Evolutionary conservation across 1,140 invertebrate genomes (phyloP).

Genomic region (Drosophila tropicalis): DNA sequence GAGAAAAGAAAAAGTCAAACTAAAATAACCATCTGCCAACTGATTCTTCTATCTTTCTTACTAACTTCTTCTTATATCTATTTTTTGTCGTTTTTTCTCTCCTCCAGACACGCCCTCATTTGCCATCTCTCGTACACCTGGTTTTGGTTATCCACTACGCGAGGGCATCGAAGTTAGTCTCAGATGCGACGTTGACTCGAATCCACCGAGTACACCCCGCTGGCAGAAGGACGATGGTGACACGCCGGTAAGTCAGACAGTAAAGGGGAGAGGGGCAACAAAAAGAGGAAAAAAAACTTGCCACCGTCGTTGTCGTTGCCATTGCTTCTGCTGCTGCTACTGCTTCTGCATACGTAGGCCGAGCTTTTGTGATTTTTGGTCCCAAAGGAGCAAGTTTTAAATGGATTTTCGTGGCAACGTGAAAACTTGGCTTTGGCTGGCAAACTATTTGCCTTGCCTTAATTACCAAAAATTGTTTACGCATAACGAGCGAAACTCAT

Average conservation of each 20-base stretch:
- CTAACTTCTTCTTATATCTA: constrained; percentile 23
- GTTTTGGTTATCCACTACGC: constrained; percentile 92
- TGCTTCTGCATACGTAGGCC: constrained; percentile 37
- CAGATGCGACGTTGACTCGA: constrained; percentile 95
- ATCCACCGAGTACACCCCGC: constrained; percentile 92
- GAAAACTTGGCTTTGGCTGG: constrained; percentile 35
- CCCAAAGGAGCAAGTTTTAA: constrained; percentile 74
- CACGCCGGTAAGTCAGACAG: constrained; percentile 85
- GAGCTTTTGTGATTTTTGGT: constrained; percentile 60
- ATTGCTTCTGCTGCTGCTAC: neutral
- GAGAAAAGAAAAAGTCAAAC: constrained; percentile 37
- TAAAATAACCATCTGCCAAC: constrained; percentile 52
- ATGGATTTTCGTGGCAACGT: constrained; percentile 65
- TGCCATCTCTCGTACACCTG: constrained; percentile 93
- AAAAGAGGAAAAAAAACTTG: constrained; percentile 1
- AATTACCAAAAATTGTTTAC: constrained; percentile 79
- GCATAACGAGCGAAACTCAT: constrained; percentile 60
- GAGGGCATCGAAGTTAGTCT: constrained; percentile 93
- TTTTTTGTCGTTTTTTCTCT: constrained; percentile 59
- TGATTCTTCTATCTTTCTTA: constrained; percentile 21
- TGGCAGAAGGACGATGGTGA: constrained; percentile 90
- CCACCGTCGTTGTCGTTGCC: neutral
- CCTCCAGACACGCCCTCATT: constrained; percentile 93
- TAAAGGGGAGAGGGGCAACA: neutral
- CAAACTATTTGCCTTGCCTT: constrained; percentile 71